Percentiles rank a stretch among this genome's conserved stretches.
Conservation (phyloP, 2,797 vertebrate genomes). For the Cyclopterus lumpus region DNA sequence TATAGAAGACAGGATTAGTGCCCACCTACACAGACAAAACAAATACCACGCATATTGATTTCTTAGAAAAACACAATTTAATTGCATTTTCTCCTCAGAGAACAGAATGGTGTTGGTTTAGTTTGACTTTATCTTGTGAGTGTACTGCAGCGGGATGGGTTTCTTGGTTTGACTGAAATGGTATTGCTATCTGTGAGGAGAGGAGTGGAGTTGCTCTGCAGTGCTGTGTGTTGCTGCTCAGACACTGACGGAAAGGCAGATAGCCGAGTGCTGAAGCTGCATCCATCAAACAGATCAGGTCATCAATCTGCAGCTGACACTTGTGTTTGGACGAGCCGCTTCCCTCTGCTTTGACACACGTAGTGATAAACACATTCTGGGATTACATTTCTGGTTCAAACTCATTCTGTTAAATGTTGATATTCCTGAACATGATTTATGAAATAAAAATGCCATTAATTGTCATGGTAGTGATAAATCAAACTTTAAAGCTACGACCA, state of each 20-base stretch:
- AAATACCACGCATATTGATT: neutral
- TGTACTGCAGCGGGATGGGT: neutral
- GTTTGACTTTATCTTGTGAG: neutral
- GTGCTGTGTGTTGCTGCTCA: slow-evolving; percentile 17
- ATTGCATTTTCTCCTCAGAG: neutral
- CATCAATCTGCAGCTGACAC: slow-evolving; percentile 60
- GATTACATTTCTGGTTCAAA: slow-evolving; percentile 30
- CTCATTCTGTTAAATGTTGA: slow-evolving; percentile 16
- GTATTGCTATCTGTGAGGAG: slow-evolving; percentile 19
- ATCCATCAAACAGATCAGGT: slow-evolving; percentile 61
- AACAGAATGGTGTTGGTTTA: neutral
- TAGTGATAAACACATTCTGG: slow-evolving; percentile 29
- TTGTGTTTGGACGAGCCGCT: slow-evolving; percentile 28
- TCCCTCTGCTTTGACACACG: slow-evolving; percentile 28
- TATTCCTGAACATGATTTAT: slow-evolving; percentile 5
- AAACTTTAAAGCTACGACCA: neutral
- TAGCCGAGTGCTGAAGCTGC: slow-evolving; percentile 40
- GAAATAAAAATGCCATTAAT: slow-evolving; percentile 3
- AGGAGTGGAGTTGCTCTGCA: slow-evolving; percentile 2
- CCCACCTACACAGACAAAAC: neutral
- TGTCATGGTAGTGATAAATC: slow-evolving; percentile 6
- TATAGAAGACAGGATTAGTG: neutral
- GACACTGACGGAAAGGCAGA: slow-evolving; percentile 32
- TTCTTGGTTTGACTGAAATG: slow-evolving; percentile 5
- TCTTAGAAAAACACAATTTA: neutral